Base-by-base conservation (phyloP, 2,888 invertebrate genomes). In the Serripes groenlandicus region DNA sequence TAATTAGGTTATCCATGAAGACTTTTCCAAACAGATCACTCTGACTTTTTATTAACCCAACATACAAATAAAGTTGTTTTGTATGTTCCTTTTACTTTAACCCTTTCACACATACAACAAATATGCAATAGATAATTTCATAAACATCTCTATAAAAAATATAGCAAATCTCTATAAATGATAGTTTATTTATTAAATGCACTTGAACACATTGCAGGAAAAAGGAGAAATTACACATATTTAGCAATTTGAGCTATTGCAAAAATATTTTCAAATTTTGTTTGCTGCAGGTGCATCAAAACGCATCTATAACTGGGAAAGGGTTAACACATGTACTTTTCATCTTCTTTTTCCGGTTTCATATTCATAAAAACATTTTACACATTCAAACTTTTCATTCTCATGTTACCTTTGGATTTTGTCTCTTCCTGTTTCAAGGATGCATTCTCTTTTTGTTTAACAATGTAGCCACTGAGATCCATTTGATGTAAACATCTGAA, bases 401-500 rank as follows among this genome's bases (percentile, higher is more conserved):
- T 15, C 15, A 49, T 49, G 1, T 49, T 49, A 21, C 49, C 3
- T 3, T 11, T 56, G 3, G 23, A 56, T 42, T 15, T 15, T n/a
- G n/a, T n/a, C n/a, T 83, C 79, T 60, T 52, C 49, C 34, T 79
- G 81, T 35, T 71, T 62, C 11, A 74, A 69, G 21, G 35, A 15
- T 58, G 85, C 84, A 9, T 71, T 74, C 32, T 87, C 85, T 28
- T 83, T 75, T n/a, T 86, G 76, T 78, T 88, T 90, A 28, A 58
- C 72, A 32, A 90, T 83, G 9, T 91, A 71, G 85, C 91, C 92
- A 23, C 78, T 84, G 2, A 92, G 86, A 88, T 93, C 92, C 56
- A 92, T 34, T 56, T 92, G 92, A 81, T 92, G 89, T 11, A 94
- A 87, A 78, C 90, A 90, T 28, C 93, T 74, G 75, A 94, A 94